phyloP scores from a whole-genome alignment of 1,140 invertebrate species.

The Tetranychus urticae region DNA sequence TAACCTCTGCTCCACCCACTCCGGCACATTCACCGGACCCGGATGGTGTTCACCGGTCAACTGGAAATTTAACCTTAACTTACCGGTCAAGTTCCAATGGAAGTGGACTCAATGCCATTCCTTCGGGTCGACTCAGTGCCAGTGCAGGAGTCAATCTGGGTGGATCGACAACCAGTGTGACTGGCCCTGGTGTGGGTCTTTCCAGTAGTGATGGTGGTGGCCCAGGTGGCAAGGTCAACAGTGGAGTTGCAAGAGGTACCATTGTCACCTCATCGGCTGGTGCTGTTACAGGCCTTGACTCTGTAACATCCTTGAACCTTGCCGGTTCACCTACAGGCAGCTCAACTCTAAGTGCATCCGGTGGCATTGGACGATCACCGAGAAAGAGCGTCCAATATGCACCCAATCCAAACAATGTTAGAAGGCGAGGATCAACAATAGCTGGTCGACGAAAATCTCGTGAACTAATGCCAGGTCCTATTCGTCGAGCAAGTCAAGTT shows the following conservation, averaged over 20 bases:
- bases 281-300: too few species aligned
- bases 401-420: neutral
- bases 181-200: too few species aligned
- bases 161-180: neutral
- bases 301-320: too few species aligned
- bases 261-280: too few species aligned
- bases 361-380: neutral
- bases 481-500: conserved; percentile 9
- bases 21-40: neutral
- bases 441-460: conserved; percentile 7
- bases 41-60: neutral
- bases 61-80: neutral
- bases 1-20: neutral
- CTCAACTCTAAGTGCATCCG: too few species aligned
- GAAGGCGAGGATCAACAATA: neutral
- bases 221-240: too few species aligned
- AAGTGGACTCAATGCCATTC: too few species aligned
- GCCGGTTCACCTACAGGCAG: too few species aligned
- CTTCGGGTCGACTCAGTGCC: neutral
- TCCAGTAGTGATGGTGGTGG: too few species aligned
- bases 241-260: too few species aligned
- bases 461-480: conserved; percentile 8
- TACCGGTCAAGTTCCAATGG: neutral
- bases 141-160: neutral
- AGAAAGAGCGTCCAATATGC: neutral